Conservation (phyloP, 2,113 vertebrate species). For the Paralichthys olivaceus region DNA sequence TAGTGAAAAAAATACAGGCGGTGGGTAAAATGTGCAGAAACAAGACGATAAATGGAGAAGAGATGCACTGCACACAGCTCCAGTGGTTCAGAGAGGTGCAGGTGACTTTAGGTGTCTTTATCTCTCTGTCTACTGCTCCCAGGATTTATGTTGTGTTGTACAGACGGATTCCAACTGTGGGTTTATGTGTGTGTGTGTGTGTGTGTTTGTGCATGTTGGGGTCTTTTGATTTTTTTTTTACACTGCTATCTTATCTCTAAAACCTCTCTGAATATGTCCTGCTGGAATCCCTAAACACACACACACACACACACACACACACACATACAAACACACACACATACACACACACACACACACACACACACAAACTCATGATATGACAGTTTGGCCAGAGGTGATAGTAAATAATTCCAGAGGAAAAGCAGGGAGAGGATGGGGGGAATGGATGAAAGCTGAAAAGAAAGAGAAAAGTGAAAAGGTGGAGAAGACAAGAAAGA, state of each 20-base stretch:
- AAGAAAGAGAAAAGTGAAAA: not conserved
- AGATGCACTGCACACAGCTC: slow-evolving; percentile 1
- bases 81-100: slow-evolving; percentile 32
- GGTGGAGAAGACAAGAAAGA: not conserved
- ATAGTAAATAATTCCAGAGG: too few species aligned
- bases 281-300: slow-evolving; percentile 32
- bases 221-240: slow-evolving; percentile 25
- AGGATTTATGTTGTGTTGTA: slow-evolving; percentile 39
- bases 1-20: not conserved
- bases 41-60: slow-evolving; percentile 31
- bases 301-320: not conserved
- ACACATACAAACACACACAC: too few species aligned
- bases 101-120: slow-evolving; percentile 29
- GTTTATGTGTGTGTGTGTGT: slow-evolving; percentile 2
- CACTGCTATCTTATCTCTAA: slow-evolving; percentile 49
- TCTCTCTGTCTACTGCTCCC: slow-evolving; percentile 29
- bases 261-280: slow-evolving; percentile 36
- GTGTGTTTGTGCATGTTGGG: slow-evolving; percentile 18
- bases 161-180: slow-evolving; percentile 39
- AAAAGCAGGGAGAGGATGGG: too few species aligned
- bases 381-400: too few species aligned
- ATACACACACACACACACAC: too few species aligned
- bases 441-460: not conserved
- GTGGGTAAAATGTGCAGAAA: slow-evolving; percentile 13
- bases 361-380: too few species aligned